Conservation (phyloP, 2,113 vertebrate species). For the Rhinichthys klamathensis region DNA sequence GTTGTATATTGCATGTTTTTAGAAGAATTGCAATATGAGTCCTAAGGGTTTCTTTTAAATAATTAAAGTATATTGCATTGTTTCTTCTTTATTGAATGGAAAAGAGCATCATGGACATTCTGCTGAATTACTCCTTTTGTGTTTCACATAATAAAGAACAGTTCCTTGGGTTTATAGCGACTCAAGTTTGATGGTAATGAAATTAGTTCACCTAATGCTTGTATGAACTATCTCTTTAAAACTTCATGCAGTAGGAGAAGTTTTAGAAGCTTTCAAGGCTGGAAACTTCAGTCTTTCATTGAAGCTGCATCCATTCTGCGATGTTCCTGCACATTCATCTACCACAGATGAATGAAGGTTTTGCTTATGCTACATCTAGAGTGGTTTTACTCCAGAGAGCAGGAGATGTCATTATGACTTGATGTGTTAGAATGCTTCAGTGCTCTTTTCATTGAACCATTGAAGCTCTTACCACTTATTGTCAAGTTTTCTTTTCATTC, state of each 20-base stretch:
- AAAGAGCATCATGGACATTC: background rate
- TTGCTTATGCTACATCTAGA: background rate
- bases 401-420: background rate
- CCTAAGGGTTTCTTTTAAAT: background rate
- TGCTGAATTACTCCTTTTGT: background rate
- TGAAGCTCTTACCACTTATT: background rate
- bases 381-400: background rate
- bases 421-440: background rate
- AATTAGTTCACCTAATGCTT: background rate
- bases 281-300: background rate
- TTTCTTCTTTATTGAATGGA: background rate
- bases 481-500: background rate
- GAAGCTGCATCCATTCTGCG: background rate
- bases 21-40: background rate
- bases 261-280: slow-evolving; percentile 4
- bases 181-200: background rate
- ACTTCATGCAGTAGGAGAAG: background rate
- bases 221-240: background rate
- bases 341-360: background rate
- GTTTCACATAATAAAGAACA: background rate
- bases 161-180: background rate
- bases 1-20: background rate
- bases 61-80: background rate
- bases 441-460: background rate
- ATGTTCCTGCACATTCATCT: background rate